Percentiles rank a stretch among this genome's conserved stretches.
These are phyloP conservation scores for Desmophyllum pertusum DNA, from an alignment of 92 coral and sea anemone species.

Conservation along the genomic window DNA sequence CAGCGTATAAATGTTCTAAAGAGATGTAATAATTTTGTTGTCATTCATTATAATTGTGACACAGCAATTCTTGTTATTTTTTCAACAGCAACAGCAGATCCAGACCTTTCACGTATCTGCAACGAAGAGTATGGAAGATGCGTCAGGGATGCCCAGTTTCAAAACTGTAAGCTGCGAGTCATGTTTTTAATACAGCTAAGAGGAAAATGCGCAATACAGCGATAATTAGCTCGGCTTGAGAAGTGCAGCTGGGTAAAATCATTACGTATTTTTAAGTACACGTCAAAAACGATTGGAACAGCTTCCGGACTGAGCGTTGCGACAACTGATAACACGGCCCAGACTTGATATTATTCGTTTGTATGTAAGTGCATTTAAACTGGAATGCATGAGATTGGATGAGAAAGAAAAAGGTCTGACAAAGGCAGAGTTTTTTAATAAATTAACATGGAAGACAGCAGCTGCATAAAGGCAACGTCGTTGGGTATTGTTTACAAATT, in stretches of 20 bases:
- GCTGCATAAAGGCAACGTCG: neutral
- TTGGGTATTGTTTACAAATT: constrained; percentile 10
- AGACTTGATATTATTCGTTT: neutral
- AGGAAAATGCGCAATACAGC: neutral
- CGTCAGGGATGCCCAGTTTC: constrained; percentile 29
- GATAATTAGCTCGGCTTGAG: constrained; percentile 33
- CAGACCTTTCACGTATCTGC: neutral
- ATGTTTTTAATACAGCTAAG: neutral
- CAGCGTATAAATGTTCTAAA: neutral
- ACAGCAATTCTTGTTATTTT: neutral
- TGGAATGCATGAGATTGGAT: constrained; percentile 5
- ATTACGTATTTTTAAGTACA: constrained; percentile 9
- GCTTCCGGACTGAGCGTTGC: neutral
- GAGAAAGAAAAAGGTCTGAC: neutral
- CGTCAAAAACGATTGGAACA: constrained; percentile 4
- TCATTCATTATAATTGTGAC: neutral
- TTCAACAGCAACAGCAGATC: constrained; percentile 9
- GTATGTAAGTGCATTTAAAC: neutral
- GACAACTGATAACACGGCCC: neutral
- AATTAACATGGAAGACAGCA: neutral
- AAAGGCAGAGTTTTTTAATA: neutral
- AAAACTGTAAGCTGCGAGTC: constrained; percentile 39
- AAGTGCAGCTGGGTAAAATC: constrained; percentile 31
- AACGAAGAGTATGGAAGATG: constrained; percentile 30
- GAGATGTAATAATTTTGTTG: neutral